Base-by-base conservation (phyloP, 1,140 invertebrate genomes). In the Ectropis grisescens region DNA sequence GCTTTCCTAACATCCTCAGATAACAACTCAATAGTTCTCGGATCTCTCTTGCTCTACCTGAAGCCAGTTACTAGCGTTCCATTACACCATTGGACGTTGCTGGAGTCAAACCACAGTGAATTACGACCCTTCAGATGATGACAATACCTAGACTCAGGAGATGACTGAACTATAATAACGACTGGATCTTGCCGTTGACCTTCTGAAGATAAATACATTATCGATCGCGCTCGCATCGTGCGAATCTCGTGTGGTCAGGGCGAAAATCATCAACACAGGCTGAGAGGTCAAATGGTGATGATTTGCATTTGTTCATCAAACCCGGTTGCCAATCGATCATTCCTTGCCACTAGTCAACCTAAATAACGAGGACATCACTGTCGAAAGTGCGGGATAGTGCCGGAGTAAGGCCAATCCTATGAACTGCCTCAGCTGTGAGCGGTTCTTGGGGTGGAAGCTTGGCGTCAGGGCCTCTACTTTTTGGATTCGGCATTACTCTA, bases 331-430 rank as follows among this genome's bases (percentile, higher is more conserved):
- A 26, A 24, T 22, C 31, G 10, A 34, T 45, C 2, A n/a, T 10
- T n/a, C 4, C 10, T 26, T n/a, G 24, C 24, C 10, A 19, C 16
- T 42, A 2, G 37, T 53, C 1, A 45, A 44, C 31, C 33, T 14
- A 6, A 49, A 55, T 9, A 47, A 28, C 0, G 78, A 76, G 12
- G 48, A 37, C 13, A 75, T 51, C 2, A 70, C 30, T 1, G 46
- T 35, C 0, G 82, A 51, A 19, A 19, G 3, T 8, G 32, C 27
- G 42, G 84, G 56, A 37, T 82, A 85, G 3, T 55, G 29, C 5
- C 68, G 34, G 39, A 82, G 82, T 47, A 72, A 84, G 2, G 68
- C 51, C 33, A 84, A 65, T 1, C 81, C 83, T 6, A 83, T 43
- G 38, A 85, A 84, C 29, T 69, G 35, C 23, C 60, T 30, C 1